phyloP scores from a whole-genome alignment of 2,888 invertebrate species.

The Caenorhabditis angaria region DNA sequence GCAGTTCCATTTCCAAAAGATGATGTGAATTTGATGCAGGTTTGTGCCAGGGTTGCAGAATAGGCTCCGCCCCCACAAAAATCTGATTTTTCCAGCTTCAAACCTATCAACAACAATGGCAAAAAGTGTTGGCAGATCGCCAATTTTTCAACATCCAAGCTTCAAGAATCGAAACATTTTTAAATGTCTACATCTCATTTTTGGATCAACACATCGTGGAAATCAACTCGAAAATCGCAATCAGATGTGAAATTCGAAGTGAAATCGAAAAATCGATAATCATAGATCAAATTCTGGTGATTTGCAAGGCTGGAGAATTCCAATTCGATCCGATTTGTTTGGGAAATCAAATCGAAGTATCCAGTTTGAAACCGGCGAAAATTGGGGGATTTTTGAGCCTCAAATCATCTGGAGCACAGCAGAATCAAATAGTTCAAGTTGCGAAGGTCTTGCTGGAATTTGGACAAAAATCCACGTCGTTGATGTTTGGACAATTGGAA shows the following conservation, averaged over 20 bases:
- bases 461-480: slow-evolving; percentile 11
- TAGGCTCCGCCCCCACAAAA: neutral
- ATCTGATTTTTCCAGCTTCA: slow-evolving; percentile 18
- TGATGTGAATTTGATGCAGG: slow-evolving; percentile 22
- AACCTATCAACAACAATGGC: slow-evolving; percentile 34
- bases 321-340: slow-evolving; percentile 15
- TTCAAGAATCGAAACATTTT: slow-evolving; percentile 33
- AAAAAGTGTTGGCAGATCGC: slow-evolving; percentile 30
- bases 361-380: slow-evolving; percentile 7
- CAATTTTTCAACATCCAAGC: slow-evolving; percentile 30
- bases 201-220: slow-evolving; percentile 21
- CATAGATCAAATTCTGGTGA: neutral
- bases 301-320: neutral
- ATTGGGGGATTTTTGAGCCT: slow-evolving; percentile 15
- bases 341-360: slow-evolving; percentile 24
- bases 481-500: slow-evolving; percentile 24
- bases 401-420: neutral
- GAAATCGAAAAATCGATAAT: neutral
- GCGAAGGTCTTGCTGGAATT: slow-evolving; percentile 24
- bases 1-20: slow-evolving; percentile 27
- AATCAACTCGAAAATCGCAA: slow-evolving; percentile 17
- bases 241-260: slow-evolving; percentile 16
- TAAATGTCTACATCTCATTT: slow-evolving; percentile 28
- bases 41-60: neutral
- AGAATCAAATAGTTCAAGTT: slow-evolving; percentile 24